A percentile compares a stretch with the other conserved stretches of the same genome.
phyloP scores from a whole-genome alignment of 2,797 vertebrate genomes.

The Muscicapa comitata region DNA sequence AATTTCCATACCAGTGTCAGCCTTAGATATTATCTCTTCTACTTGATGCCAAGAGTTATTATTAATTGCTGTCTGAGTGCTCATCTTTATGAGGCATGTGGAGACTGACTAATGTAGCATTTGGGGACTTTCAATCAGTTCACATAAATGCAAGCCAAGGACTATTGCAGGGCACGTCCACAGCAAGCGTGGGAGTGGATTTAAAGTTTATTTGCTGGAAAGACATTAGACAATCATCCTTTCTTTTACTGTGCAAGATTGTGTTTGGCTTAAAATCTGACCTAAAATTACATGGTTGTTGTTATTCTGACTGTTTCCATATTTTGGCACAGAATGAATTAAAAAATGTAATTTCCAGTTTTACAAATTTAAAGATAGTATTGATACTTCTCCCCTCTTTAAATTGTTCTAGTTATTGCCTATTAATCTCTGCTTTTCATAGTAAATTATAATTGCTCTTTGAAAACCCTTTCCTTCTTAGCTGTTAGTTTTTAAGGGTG shows the following conservation, averaged over 20 bases:
- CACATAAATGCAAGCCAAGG: background rate
- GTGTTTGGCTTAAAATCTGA: background rate
- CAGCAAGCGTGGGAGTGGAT: background rate
- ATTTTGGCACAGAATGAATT: background rate
- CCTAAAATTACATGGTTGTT: background rate
- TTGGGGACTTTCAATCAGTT: background rate
- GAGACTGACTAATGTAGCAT: background rate
- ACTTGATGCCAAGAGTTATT: background rate
- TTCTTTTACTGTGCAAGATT: background rate
- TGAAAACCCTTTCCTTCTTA: conserved; percentile 13
- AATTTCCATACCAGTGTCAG: background rate
- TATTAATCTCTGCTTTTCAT: conserved; percentile 10
- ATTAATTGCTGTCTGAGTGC: conserved; percentile 4
- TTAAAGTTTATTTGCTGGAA: background rate
- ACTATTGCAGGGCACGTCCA: background rate
- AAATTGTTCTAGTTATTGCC: background rate
- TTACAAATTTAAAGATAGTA: background rate
- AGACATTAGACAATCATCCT: background rate
- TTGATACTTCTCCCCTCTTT: background rate
- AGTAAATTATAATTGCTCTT: background rate
- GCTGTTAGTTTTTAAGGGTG: background rate
- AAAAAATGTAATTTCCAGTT: background rate
- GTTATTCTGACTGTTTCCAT: background rate
- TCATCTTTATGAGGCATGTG: background rate
- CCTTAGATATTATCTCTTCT: background rate